Percentiles rank a stretch among this genome's conserved stretches.
phyloP scores from a whole-genome alignment of 2,113 vertebrate genomes.

The Phalacrocorax pelagicus region DNA sequence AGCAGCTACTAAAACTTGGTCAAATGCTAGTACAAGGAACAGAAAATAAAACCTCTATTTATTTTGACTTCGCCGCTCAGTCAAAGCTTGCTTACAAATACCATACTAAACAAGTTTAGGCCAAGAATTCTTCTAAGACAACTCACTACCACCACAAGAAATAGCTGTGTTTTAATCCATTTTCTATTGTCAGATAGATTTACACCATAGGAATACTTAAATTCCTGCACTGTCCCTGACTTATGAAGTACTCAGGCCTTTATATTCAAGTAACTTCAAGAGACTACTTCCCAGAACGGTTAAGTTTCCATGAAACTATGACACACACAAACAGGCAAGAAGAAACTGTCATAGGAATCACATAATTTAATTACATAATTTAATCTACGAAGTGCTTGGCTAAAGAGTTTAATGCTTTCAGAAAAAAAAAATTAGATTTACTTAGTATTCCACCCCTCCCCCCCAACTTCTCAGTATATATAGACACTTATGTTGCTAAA shows the following conservation, averaged over 20 bases:
- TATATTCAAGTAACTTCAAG: neutral
- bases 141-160: neutral
- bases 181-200: neutral
- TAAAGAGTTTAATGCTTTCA: neutral
- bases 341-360: neutral
- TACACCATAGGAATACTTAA: neutral
- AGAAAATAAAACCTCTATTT: neutral
- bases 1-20: neutral
- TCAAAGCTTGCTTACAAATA: neutral
- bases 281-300: neutral
- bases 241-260: neutral
- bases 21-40: neutral
- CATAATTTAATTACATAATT: too few species aligned
- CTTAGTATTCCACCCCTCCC: neutral
- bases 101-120: neutral
- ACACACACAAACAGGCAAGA: neutral
- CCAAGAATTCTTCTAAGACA: neutral
- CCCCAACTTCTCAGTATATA: neutral
- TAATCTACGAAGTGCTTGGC: too few species aligned
- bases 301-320: neutral
- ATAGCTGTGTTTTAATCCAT: neutral
- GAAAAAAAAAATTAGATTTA: neutral
- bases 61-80: neutral
- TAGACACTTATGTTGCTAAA: neutral
- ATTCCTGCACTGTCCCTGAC: neutral